Base-by-base conservation (phyloP, 2,888 invertebrate genomes). In the Pterostichus niger region DNA sequence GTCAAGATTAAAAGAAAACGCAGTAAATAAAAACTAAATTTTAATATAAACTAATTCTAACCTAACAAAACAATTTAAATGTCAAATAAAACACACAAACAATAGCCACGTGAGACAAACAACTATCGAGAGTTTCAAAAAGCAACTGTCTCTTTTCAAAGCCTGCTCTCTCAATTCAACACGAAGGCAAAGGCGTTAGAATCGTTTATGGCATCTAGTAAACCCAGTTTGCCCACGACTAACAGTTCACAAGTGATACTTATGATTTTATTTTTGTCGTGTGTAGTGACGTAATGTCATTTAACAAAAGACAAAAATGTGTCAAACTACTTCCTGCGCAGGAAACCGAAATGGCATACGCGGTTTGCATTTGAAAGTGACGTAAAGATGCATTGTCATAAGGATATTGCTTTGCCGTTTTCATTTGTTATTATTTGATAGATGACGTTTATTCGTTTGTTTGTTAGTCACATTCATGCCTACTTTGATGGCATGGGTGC, bases 181-280 rank as follows among this genome's bases (percentile, higher is more conserved):
- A 49, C 56, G 15, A 56, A 56, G 17, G 17, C 35, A 54, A 54
- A 76, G 76, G 76, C 76, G 76, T 76, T 76, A 9, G 54, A 49
- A 56, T 76, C 35, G 76, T 76, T 76, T 76, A 76, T 76, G 56
- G 76, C 35, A 54, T 56, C 54, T 17, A 54, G 75, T 52, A 75
- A 52, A 75, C 75, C 75, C 52, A 75, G 76, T 56, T 76, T 76
- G 76, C 76, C 76, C 76, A 76, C 76, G 54, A 24, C 75, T 75
- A 75, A 49, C 31, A 75, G 31, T 75, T 46, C 49, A 6, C 52
- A 75, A 76, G 56, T 54, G 61, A 78, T 59, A 78, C 78, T 78
- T 77, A 59, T 17, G 75, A 75, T 77, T 73, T 52, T 78, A 78
- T 78, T 78, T 78, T 61, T 44, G 78, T 78, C 61, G 61, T 78